phyloP scores from a whole-genome alignment of 2,797 vertebrate species.

The Chromobotia macracanthus region DNA sequence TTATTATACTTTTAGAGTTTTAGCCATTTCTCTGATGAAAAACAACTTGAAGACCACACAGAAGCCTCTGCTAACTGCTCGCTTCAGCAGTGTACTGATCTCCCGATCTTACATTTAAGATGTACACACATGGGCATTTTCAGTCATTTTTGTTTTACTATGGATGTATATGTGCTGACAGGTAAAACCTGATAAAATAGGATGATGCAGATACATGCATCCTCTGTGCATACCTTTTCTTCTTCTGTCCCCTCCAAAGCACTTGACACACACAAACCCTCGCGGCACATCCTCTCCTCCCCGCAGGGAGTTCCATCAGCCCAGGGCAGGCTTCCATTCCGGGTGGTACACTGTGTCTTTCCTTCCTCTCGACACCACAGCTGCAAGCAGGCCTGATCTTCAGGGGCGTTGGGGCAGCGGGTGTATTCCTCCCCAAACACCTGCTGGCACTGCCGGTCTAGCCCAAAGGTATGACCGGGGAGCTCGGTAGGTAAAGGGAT shows the following conservation, averaged over 20 bases:
- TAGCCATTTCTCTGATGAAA: too few species aligned
- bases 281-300: constrained; percentile 74
- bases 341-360: constrained; percentile 86
- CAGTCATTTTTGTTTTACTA: constrained; percentile 15
- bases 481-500: constrained; percentile 80
- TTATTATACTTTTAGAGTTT: too few species aligned
- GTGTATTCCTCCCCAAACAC: constrained; percentile 88
- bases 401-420: constrained; percentile 88
- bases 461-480: constrained; percentile 82
- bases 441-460: constrained; percentile 94
- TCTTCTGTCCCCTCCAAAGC: constrained; percentile 64
- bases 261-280: constrained; percentile 75
- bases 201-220: constrained; percentile 27
- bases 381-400: constrained; percentile 84
- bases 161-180: constrained; percentile 32
- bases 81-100: too few species aligned
- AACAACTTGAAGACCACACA: too few species aligned
- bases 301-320: constrained; percentile 87
- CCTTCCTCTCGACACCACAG: constrained; percentile 88
- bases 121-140: constrained; percentile 4
- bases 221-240: constrained; percentile 60
- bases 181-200: constrained; percentile 48
- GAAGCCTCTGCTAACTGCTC: too few species aligned
- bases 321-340: constrained; percentile 92
- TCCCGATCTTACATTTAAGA: too few species aligned